These are phyloP conservation scores for Procavia capensis DNA, from an alignment of 2,113 vertebrate species.

Conservation along the genomic window DNA sequence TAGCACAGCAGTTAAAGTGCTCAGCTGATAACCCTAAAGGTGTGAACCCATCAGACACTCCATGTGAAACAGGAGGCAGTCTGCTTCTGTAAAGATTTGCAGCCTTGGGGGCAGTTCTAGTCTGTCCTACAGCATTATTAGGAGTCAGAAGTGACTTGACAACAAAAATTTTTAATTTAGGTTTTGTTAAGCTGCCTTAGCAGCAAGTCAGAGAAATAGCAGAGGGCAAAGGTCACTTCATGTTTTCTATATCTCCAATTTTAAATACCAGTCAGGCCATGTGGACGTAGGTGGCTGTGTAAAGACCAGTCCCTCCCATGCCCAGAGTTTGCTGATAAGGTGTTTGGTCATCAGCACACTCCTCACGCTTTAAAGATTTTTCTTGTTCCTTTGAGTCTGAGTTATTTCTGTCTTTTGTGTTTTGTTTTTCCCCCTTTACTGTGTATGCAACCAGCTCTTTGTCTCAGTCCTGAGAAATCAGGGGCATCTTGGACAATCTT, in stretches of 20 bases:
- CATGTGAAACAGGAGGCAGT: not conserved
- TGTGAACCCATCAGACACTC: not conserved
- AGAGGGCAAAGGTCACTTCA: not conserved
- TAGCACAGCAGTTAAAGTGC: not conserved
- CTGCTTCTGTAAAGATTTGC: not conserved
- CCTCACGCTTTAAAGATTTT: slow-evolving; percentile 44
- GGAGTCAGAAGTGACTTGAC: not conserved
- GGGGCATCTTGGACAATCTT: slow-evolving; percentile 76
- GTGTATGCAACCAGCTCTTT: slow-evolving; percentile 76
- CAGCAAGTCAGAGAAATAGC: not conserved
- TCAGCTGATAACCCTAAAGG: not conserved
- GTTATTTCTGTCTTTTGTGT: not conserved
- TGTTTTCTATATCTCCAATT: not conserved
- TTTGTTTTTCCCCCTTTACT: slow-evolving; percentile 34
- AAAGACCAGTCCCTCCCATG: not conserved
- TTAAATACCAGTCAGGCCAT: not conserved
- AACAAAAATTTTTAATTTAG: not conserved
- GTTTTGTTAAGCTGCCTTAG: not conserved
- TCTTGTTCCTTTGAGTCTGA: not conserved
- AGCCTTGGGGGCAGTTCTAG: not conserved
- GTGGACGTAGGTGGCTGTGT: not conserved
- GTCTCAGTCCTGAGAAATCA: slow-evolving; percentile 71
- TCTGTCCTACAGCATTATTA: not conserved
- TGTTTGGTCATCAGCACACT: slow-evolving; percentile 41
- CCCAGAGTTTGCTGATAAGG: not conserved